phyloP scores from a whole-genome alignment of 2,797 vertebrate genomes.

The Lepilemur ruficaudatus region DNA sequence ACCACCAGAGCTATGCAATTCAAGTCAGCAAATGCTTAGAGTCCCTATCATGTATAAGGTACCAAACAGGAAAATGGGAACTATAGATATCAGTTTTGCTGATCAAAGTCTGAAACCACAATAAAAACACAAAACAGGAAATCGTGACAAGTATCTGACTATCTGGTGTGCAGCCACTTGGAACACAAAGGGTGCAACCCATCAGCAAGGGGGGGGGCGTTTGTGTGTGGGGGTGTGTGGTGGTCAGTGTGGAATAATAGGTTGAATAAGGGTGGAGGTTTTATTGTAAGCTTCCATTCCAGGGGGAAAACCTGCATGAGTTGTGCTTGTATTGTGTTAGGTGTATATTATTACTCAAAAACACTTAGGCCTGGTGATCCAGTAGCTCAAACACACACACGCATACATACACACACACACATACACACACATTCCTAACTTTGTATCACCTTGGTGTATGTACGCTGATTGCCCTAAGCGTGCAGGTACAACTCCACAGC shows the following conservation, averaged over 20 bases:
- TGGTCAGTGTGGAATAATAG: background rate
- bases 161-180: constrained; percentile 12
- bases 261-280: background rate
- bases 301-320: background rate
- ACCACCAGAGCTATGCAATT: background rate
- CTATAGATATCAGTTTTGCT: constrained; percentile 23
- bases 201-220: background rate
- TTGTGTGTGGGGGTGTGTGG: background rate
- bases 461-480: background rate
- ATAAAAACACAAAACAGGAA: constrained; percentile 72
- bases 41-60: background rate
- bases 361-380: background rate
- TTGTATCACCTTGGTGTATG: too few relatives aligned
- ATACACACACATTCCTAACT: too few relatives aligned
- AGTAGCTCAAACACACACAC: background rate
- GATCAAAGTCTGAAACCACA: constrained; percentile 66
- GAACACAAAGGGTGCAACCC: background rate
- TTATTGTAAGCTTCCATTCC: background rate
- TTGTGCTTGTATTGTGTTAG: background rate
- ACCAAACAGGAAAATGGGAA: constrained; percentile 57
- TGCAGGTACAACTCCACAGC: too few relatives aligned
- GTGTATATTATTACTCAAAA: background rate
- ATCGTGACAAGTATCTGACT: background rate
- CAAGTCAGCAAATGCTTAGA: background rate
- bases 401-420: too few relatives aligned